Percentiles rank a stretch among this genome's conserved stretches.
phyloP scores from a whole-genome alignment of 2,113 vertebrate species.

The Cinclus cinclus region DNA sequence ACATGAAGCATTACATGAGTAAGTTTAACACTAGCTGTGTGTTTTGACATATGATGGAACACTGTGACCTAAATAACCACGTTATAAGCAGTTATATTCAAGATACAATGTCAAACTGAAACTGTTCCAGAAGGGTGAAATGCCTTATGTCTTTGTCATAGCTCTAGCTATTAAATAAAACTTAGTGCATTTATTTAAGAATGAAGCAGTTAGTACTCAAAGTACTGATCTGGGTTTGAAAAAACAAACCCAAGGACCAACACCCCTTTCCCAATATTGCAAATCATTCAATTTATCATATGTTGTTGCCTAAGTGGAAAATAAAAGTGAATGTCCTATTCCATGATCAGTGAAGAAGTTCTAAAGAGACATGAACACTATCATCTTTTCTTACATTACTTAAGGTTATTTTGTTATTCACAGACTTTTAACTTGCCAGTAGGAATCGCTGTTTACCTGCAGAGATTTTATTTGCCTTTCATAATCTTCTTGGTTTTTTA shows the following conservation, averaged over 20 bases:
- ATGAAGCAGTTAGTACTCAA: neutral
- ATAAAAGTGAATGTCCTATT: neutral
- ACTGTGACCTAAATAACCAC: conserved; percentile 5
- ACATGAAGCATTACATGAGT: neutral
- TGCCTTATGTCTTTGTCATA: neutral
- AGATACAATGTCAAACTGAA: neutral
- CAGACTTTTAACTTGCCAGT: neutral
- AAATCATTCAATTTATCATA: neutral
- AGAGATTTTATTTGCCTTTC: neutral
- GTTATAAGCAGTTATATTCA: neutral
- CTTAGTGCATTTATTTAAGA: neutral
- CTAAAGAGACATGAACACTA: rapidly evolving
- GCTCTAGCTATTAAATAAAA: neutral
- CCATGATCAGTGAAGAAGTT: neutral
- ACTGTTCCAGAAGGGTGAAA: neutral
- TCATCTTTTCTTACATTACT: neutral
- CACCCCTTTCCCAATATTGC: neutral
- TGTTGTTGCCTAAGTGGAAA: neutral
- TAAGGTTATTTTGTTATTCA: neutral
- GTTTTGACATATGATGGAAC: neutral
- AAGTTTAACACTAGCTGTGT: neutral
- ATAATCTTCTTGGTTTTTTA: neutral
- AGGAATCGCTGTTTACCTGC: neutral
- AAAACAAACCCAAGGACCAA: neutral
- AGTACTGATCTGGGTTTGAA: neutral